phyloP scores from a whole-genome alignment of 2,888 invertebrate species.

The Pseudolycoriella hygida region DNA sequence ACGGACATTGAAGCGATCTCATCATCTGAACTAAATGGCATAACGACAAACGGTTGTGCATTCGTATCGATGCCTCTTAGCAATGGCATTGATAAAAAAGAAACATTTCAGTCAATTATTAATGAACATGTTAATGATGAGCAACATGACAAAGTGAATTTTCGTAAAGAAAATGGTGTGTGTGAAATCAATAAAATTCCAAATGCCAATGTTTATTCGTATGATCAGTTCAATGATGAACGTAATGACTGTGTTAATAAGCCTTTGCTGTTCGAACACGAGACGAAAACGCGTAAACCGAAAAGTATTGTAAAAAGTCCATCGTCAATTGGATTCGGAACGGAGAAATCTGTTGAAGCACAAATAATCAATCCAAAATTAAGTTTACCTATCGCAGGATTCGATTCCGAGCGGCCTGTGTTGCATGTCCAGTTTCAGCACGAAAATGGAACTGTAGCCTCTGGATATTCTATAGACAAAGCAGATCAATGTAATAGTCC shows the following conservation, averaged over 20 bases:
- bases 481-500: constrained; percentile 1
- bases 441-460: background rate
- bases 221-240: background rate
- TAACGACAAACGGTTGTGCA: background rate
- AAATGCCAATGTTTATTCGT: background rate
- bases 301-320: constrained; percentile 16
- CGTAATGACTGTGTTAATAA: background rate
- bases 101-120: background rate
- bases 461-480: background rate
- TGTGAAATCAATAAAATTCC: background rate
- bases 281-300: background rate
- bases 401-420: constrained; percentile 23
- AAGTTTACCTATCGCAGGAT: constrained; percentile 3
- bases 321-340: constrained; percentile 16
- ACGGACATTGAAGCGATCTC: background rate
- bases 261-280: background rate
- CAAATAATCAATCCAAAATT: constrained; percentile 4
- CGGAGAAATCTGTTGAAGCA: background rate
- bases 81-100: background rate
- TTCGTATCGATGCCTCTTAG: background rate
- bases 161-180: background rate
- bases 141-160: constrained; percentile 5
- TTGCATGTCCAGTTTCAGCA: constrained; percentile 38
- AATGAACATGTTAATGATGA: background rate
- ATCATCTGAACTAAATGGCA: background rate